phyloP scores from a whole-genome alignment of 2,797 vertebrate species.

The Morelia viridis region DNA sequence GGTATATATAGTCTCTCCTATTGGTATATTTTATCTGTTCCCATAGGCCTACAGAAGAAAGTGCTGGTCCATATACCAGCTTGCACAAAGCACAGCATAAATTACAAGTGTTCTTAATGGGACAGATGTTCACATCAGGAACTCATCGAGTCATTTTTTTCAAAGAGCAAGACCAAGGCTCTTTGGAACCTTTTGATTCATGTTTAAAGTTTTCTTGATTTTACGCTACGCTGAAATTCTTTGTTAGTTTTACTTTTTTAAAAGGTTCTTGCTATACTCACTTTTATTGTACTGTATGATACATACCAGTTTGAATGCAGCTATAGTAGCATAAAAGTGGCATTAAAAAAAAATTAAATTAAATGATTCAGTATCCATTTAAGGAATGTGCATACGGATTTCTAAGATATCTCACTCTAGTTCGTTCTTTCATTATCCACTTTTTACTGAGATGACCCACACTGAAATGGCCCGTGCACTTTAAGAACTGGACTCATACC shows the following conservation, averaged over 20 bases:
- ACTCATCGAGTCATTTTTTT: background rate
- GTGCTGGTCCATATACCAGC: background rate
- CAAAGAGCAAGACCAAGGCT: background rate
- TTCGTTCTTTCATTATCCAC: background rate
- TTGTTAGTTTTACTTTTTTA: background rate
- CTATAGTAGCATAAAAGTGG: background rate
- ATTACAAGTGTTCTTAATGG: background rate
- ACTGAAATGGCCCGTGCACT: conserved; percentile 13
- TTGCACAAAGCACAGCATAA: background rate
- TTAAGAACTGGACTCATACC: conserved; percentile 7
- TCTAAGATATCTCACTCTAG: background rate
- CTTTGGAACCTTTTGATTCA: background rate
- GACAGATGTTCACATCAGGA: background rate
- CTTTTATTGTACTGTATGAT: background rate
- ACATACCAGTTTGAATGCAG: background rate
- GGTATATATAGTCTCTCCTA: background rate
- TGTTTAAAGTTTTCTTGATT: background rate
- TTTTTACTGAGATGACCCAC: background rate
- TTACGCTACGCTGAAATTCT: background rate
- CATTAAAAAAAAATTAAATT: background rate
- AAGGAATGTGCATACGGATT: background rate
- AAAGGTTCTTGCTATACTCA: background rate
- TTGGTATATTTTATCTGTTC: background rate
- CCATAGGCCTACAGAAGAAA: background rate
- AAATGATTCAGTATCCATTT: background rate